phyloP scores from a whole-genome alignment of 2,113 vertebrate genomes.

The Oenanthe melanoleuca region DNA sequence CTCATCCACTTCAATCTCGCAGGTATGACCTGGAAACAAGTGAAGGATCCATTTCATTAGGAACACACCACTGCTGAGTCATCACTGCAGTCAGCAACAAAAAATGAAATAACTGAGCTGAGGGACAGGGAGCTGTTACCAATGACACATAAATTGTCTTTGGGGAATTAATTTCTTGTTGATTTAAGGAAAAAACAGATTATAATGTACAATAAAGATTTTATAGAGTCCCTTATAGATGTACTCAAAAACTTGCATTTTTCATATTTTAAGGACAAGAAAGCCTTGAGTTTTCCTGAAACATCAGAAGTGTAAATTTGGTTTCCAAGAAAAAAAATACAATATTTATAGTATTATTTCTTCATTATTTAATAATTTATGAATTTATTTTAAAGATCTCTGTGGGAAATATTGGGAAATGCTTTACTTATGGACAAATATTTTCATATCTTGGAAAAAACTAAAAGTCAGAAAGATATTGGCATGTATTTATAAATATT shows the following conservation, averaged over 20 bases:
- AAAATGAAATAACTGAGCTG: background rate
- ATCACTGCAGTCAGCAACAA: background rate
- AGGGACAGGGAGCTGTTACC: background rate
- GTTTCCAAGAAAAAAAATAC: background rate
- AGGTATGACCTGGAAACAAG: slow-evolving; percentile 77
- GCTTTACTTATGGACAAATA: background rate
- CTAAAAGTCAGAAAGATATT: background rate
- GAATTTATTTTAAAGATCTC: background rate
- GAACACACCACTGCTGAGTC: background rate
- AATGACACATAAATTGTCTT: background rate
- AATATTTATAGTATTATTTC: background rate
- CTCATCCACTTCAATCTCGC: slow-evolving; percentile 81
- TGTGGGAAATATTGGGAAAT: background rate
- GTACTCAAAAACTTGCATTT: background rate
- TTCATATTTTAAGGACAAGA: background rate
- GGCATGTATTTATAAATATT: background rate
- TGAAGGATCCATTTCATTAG: slow-evolving; percentile 45
- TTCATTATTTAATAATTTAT: background rate
- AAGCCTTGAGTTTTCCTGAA: background rate
- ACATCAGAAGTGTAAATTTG: background rate
- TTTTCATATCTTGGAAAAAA: background rate
- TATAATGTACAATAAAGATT: background rate
- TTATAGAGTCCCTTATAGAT: background rate
- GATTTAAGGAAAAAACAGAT: background rate
- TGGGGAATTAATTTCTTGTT: background rate